These are phyloP conservation scores for Hippopotamyrus pictus DNA, from an alignment of 2,797 vertebrate species.

Conservation along the genomic window DNA sequence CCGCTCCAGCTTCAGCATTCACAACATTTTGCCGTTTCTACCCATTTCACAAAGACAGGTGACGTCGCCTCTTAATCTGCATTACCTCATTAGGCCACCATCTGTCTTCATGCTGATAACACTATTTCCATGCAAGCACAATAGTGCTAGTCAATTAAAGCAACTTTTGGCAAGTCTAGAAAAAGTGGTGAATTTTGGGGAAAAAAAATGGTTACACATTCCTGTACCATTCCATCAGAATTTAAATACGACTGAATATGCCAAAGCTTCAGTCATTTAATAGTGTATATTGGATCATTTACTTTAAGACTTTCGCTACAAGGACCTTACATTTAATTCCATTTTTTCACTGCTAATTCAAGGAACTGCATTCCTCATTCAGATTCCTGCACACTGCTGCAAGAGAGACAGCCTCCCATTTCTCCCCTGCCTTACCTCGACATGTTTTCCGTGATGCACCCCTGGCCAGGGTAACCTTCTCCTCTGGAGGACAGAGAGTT, in stretches of 20 bases:
- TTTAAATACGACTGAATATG: neutral
- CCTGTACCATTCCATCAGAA: neutral
- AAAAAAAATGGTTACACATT: neutral
- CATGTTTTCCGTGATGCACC: slow-evolving; percentile 87
- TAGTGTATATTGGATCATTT: neutral
- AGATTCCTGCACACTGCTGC: neutral
- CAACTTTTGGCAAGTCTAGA: neutral
- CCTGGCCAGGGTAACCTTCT: slow-evolving; percentile 85
- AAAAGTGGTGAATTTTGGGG: neutral
- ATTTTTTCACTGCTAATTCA: neutral
- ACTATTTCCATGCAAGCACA: neutral
- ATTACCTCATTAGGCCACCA: neutral
- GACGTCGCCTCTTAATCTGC: neutral
- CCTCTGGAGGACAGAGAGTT: slow-evolving; percentile 73
- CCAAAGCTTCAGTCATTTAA: neutral
- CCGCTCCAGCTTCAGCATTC: neutral
- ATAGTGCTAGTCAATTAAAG: slow-evolving; percentile 2
- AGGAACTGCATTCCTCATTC: neutral
- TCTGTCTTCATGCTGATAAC: slow-evolving; percentile 2
- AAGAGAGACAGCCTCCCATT: neutral
- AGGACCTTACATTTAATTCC: neutral
- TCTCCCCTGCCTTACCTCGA: slow-evolving; percentile 61
- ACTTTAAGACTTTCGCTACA: neutral
- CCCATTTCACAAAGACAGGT: neutral
- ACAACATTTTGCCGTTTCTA: neutral